Evolutionary conservation across 1,140 invertebrate species (phyloP).

Genomic region (Leptinotarsa lineolata): DNA sequence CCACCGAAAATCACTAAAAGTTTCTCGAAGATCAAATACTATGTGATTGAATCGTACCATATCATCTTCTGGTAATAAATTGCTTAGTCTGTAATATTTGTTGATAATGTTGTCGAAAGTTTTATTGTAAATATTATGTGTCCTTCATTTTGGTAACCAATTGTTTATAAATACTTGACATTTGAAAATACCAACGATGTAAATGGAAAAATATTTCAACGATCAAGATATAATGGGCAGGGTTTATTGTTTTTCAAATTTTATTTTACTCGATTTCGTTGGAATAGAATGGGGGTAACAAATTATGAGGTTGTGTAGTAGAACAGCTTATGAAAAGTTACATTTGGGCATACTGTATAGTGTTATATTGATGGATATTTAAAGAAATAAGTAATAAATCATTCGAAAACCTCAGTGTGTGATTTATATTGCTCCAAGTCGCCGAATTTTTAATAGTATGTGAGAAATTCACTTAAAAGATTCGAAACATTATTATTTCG

Average conservation of each 20-base stretch:
- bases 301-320: conserved; percentile 45
- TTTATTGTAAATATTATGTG: background rate
- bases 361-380: conserved; percentile 46
- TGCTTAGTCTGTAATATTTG: conserved; percentile 23
- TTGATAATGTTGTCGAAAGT: background rate
- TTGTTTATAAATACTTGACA: too few species aligned
- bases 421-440: background rate
- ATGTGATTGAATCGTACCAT: conserved; percentile 19
- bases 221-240: too few species aligned
- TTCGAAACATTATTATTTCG: background rate
- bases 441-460: background rate
- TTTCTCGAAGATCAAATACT: background rate
- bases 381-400: conserved; percentile 30
- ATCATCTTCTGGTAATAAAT: conserved; percentile 16
- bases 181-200: too few species aligned
- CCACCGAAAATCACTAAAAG: too few species aligned
- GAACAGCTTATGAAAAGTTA: conserved; percentile 42
- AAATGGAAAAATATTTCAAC: too few species aligned
- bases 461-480: background rate
- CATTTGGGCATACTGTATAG: conserved; percentile 47
- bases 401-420: background rate
- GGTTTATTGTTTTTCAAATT: too few species aligned
- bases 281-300: conserved; percentile 34
- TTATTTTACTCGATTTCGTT: background rate
- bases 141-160: too few species aligned